Evolutionary conservation across 2,888 invertebrate species (phyloP), one percentile per base, ranked within the genome.

Genomic region (Steinernema scapterisci): DNA sequence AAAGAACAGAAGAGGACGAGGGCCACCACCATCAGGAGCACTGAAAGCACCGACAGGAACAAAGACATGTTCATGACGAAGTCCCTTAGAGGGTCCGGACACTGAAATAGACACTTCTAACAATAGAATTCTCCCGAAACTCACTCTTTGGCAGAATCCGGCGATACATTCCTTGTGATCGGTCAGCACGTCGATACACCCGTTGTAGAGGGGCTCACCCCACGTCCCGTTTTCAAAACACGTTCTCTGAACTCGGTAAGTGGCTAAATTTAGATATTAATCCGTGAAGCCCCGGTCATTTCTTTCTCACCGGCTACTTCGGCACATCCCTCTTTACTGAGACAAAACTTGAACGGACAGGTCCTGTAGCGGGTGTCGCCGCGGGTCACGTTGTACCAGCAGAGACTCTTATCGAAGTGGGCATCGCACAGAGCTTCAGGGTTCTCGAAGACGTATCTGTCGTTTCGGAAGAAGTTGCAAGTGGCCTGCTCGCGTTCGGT

Each of bases 271-370:
- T 7, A 13, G n/a, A 74, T 75, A 25, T 27, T 43, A 72, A n/a
- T n/a, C n/a, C n/a, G n/a, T n/a, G n/a, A n/a, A n/a, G n/a, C n/a
- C n/a, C n/a, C 5, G 46, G 21, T 74, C 11, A n/a, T 27, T 45
- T 25, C 13, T 11, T 7, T 9, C 21, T 6, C 23, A 85, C 85
- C 75, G 70, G 84, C 81, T 1, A 86, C 78, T 31, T 78, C 72
- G 51, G 81, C 83, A 56, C 86, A 86, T 27, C 85, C 86, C 31
- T 84, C 83, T 11, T 86, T 78, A 1, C 85, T 74, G 7, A 82
- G 75, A 73, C 86, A 86, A 71, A 82, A 87, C 25, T 78, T 81
- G 77, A 86, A 86, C 11, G 86, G 86, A 71, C 86, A 86, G n/a
- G 78, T 74, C 74, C 84, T 72, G 43, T 83, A 78, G 71, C 81